These are phyloP conservation scores for Eucidaris tribuloides DNA, from an alignment of 35 echinoderm and acorn worm genomes.

Conservation along the genomic window DNA sequence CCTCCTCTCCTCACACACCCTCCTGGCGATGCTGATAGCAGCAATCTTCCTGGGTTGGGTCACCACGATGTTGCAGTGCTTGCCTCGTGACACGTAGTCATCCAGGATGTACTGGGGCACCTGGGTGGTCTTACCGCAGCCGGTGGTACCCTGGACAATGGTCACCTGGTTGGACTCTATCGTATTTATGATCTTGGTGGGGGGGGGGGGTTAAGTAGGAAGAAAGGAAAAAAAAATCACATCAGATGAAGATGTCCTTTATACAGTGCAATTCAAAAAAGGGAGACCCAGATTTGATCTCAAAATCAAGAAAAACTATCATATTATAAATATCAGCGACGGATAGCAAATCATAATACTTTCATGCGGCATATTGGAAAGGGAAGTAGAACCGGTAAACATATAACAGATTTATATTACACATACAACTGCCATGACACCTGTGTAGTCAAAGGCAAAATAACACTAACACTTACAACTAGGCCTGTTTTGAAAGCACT, in stretches of 20 bases:
- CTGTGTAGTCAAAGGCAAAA: too few relatives aligned
- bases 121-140: constrained; percentile 95
- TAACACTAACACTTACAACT: too few relatives aligned
- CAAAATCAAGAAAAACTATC: neutral
- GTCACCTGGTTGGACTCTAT: constrained; percentile 88
- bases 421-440: too few relatives aligned
- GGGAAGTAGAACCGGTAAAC: too few relatives aligned
- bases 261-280: neutral
- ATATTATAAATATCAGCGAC: neutral
- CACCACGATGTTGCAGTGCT: constrained; percentile 96
- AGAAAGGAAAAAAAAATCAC: neutral
- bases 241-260: neutral
- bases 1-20: constrained; percentile 84
- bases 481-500: too few relatives aligned
- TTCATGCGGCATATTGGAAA: neutral
- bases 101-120: constrained; percentile 96
- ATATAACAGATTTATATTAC: too few relatives aligned
- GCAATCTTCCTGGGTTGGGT: constrained; percentile 96
- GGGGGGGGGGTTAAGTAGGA: too few relatives aligned
- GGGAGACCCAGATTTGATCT: neutral
- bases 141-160: constrained; percentile 86
- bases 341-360: neutral
- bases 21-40: constrained; percentile 92
- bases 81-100: constrained; percentile 67
- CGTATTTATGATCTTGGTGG: constrained; percentile 88